A percentile compares a stretch with the other conserved stretches of the same genome.
These are phyloP conservation scores for Odontophorus gujanensis DNA, from an alignment of 2,113 vertebrate genomes.

Conservation along the genomic window DNA sequence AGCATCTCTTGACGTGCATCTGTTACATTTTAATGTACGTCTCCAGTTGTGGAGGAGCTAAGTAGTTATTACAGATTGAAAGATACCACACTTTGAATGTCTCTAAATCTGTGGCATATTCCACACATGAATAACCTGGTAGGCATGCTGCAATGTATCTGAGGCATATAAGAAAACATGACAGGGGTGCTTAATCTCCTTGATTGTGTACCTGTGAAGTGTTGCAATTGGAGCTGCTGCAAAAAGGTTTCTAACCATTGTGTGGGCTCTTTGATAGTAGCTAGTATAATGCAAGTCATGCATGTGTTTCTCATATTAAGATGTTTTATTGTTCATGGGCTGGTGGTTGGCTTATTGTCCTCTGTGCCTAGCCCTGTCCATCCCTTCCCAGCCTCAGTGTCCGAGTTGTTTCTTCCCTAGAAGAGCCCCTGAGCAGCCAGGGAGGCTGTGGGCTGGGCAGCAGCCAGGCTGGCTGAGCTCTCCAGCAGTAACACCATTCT, in stretches of 20 bases:
- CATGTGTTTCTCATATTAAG: neutral
- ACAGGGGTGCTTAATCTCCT: neutral
- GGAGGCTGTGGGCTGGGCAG: neutral
- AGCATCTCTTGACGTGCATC: neutral
- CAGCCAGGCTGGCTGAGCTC: neutral
- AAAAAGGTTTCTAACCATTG: neutral
- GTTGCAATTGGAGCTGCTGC: neutral
- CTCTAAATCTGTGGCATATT: neutral
- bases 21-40: neutral
- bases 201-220: neutral
- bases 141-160: neutral
- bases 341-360: neutral
- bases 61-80: neutral
- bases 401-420: neutral
- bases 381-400: neutral
- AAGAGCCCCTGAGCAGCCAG: neutral
- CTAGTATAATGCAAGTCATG: neutral
- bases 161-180: neutral
- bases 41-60: neutral
- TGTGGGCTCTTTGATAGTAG: neutral
- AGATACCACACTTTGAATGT: neutral
- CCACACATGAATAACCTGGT: no score
- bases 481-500: accelerated
- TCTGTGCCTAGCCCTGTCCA: neutral
- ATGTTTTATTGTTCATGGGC: neutral